Evolutionary conservation across 37 sponge, comb jelly and placozoan species (phyloP), one percentile per base, ranked within the genome.

Genomic region (Corticium candelabrum): DNA sequence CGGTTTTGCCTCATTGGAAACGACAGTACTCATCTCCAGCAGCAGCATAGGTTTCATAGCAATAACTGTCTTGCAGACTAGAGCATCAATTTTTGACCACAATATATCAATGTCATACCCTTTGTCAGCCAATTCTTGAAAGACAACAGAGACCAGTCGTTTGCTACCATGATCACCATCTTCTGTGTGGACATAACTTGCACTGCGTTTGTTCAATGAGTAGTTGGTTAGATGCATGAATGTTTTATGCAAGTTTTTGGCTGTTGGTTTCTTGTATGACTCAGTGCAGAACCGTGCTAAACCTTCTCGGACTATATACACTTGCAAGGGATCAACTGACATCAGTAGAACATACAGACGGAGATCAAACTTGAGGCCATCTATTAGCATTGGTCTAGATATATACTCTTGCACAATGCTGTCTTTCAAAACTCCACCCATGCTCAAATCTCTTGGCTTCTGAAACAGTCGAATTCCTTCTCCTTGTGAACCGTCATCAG

Each of bases 221-320:
- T 95, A 95, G 80, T 95, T 95, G 27, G 96, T 95, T 43, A 95
- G 79, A 69, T 95, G 96, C 92, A 95, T 95, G 83, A 76, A 95
- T 34, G 79, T 77, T 40, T 86, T 39, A 27, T 74, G 95, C 88
- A 89, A 68, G 77, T 97, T 97, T 27, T 38, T 41, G 37, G 40
- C 39, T 15, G 88, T 85, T 35, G 99, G 99, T 1, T 89, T 85
- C 34, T 86, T 84, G 76, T 97, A 97, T 35, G 85, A 74, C 1
- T 82, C 77, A 3, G 95, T 93, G 40, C 88, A 90, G 70, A 97
- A 86, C 31, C 99, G 81, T 21, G 81, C 92, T 79, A 91, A 41
- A n/a, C 92, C 92, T 72, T 91, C 92, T 30, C 77, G 80, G 83
- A 83, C 87, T 32, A 91, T 70, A 40, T 85, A 86, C 2, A 88